These are phyloP conservation scores for Platerodrilus igneus DNA, from an alignment of 2,888 invertebrate species.

Conservation along the genomic window DNA sequence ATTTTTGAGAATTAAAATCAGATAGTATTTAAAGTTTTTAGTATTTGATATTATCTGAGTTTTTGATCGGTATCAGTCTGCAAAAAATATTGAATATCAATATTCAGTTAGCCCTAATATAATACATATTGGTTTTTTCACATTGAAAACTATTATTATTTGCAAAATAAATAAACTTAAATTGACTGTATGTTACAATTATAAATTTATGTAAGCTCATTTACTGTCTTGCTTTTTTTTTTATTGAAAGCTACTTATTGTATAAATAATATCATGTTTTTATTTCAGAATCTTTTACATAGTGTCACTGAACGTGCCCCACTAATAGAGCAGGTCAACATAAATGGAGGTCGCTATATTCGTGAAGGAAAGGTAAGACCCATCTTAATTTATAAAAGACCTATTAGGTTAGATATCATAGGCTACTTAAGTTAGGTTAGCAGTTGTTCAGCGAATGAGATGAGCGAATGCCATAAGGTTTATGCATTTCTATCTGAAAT, in stretches of 20 bases:
- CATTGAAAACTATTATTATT: constrained; percentile 5
- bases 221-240: neutral
- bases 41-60: no score
- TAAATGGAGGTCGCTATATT: constrained; percentile 91
- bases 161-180: no score
- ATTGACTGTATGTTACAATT: no score
- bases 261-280: constrained; percentile 2
- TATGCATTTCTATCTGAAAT: constrained; percentile 16
- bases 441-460: constrained; percentile 19
- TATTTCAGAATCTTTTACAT: constrained; percentile 80
- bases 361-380: constrained; percentile 98
- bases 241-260: constrained; percentile 1
- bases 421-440: constrained; percentile 22
- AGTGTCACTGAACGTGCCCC: constrained; percentile 89
- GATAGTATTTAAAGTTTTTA: no score
- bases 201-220: neutral
- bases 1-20: no score
- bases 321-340: constrained; percentile 92
- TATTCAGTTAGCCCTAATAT: no score
- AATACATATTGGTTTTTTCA: no score
- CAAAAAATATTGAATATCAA: no score
- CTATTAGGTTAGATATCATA: neutral
- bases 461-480: constrained; percentile 27
- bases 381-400: no score
- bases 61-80: no score